A percentile compares a stretch with the other conserved stretches of the same genome.
phyloP scores from a whole-genome alignment of 1,140 invertebrate species.

The Saccostrea glomerata region DNA sequence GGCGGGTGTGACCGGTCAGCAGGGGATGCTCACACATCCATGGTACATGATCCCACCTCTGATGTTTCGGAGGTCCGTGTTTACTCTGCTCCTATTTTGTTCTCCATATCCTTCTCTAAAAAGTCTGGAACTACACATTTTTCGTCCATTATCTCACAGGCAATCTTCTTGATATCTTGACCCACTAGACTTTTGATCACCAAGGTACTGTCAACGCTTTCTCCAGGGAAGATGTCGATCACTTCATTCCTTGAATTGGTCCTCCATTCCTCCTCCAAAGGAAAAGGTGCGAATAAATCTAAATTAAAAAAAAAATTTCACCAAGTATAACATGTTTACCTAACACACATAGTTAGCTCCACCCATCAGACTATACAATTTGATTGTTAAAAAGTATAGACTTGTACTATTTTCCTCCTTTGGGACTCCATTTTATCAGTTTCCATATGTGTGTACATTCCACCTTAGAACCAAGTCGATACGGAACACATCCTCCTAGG shows the following conservation, averaged over 20 bases:
- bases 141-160: background rate
- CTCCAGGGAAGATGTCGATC: background rate
- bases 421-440: background rate
- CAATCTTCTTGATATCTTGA: background rate
- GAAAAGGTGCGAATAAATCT: background rate
- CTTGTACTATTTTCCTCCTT: background rate
- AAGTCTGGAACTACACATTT: background rate
- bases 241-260: background rate
- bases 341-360: too few species aligned
- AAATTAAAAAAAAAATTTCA: too few species aligned
- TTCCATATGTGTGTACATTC: too few species aligned
- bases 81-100: too few species aligned
- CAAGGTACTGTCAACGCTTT: background rate
- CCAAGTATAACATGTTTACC: too few species aligned
- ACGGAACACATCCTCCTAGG: background rate
- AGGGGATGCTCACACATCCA: too few species aligned
- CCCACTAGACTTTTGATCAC: background rate
- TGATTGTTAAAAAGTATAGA: too few species aligned
- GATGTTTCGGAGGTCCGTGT: too few species aligned
- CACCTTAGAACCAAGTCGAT: background rate
- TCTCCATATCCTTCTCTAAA: background rate
- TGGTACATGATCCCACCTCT: too few species aligned
- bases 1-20: too few species aligned
- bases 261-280: background rate
- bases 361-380: too few species aligned